Base-by-base conservation (phyloP, 2,797 vertebrate genomes). In the Xyrichtys novacula region DNA sequence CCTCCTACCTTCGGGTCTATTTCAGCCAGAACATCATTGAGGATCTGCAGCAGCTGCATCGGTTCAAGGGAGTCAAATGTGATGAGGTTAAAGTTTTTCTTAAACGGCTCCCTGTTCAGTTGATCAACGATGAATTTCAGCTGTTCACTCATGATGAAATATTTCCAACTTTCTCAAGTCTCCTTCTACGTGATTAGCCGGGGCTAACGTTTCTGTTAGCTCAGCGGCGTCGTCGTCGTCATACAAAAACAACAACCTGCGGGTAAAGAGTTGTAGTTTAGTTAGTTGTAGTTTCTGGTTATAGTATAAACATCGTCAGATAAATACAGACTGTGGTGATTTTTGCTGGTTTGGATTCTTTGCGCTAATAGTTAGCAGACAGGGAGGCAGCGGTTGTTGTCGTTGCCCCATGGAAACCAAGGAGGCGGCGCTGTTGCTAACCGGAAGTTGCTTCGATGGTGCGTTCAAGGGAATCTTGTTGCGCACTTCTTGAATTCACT, bases 1-100 rank as follows among this genome's bases (percentile, higher is more conserved):
- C n/a, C n/a, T n/a, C n/a, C n/a, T n/a, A 99, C 98, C 96, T 98
- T 99, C 6, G 96, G 93, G 83, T 99, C 98, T 84, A 99, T 95
- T 92, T 97, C 97, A 28, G 95, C 95, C 86, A 99, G 90, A 39
- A 98, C 96, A 79, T 99, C 97, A 63, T 88, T 99, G 62, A 99
- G 93, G 78, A 96, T 91, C 89, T 99, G 98, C 81, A 98, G 92
- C 50, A 99, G 93, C 72, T 98, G 97, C 94, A 94, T 88, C 25
- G 97, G 92, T 76, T 98, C 96, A 44, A 98, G 88, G 0, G 97
- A 98, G 90, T 99, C 98, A 85, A 99, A 99, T 0, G 96, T 97
- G 85, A 99, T 98, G 66, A 99, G 90, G 74, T 98, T 99, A 56
- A 97, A 96, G 87, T 84, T 98, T 89, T 96, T 99, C 93, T 89